Conservation (phyloP, 1,140 invertebrate species). For the Phortica variegata region DNA sequence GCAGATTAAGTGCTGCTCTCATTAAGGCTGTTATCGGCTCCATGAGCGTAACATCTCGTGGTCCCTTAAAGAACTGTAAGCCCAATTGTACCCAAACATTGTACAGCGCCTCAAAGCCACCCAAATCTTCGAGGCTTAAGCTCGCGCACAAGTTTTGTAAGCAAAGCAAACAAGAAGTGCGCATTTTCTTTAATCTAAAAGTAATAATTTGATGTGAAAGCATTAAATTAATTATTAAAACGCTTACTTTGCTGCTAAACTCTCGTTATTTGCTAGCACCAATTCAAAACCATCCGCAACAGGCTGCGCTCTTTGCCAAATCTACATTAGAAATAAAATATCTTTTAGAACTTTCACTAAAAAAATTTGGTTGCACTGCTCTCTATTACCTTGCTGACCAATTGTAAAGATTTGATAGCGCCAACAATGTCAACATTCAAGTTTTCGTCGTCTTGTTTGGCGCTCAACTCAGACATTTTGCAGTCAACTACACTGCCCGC, state of each 20-base stretch:
- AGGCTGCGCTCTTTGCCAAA: constrained; percentile 29
- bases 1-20: constrained; percentile 35
- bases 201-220: no score
- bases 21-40: constrained; percentile 43
- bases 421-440: constrained; percentile 32
- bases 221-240: no score
- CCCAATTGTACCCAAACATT: constrained; percentile 44
- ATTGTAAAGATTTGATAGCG: constrained; percentile 24
- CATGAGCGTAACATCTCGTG: constrained; percentile 24
- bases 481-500: constrained; percentile 41
- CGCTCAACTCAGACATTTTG: constrained; percentile 23
- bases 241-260: no score
- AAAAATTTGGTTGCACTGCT: neutral
- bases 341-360: no score
- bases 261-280: constrained; percentile 15
- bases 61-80: constrained; percentile 39
- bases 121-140: constrained; percentile 34
- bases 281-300: constrained; percentile 28
- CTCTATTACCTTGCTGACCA: constrained; percentile 25
- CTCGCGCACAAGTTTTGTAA: constrained; percentile 40
- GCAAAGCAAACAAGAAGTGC: constrained; percentile 35
- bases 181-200: constrained; percentile 24
- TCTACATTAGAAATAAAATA: constrained; percentile 2
- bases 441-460: constrained; percentile 31
- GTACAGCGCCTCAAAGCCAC: constrained; percentile 32